A percentile compares a stretch with the other conserved stretches of the same genome.
phyloP scores from a whole-genome alignment of 2,113 vertebrate species.

The Ageneiosus marmoratus region DNA sequence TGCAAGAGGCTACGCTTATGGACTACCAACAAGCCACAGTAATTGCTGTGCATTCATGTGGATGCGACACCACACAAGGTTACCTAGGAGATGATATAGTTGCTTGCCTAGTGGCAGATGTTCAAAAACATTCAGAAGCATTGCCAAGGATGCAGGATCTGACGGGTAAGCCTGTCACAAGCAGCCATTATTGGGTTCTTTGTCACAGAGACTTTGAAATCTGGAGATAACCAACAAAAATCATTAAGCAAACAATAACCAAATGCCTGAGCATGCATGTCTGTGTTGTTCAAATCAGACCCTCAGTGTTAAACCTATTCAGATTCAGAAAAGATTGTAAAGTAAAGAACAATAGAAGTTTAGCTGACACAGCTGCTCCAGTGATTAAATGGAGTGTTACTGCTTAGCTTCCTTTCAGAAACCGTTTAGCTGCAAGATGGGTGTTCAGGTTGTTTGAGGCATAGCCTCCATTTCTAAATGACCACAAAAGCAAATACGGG shows the following conservation, averaged over 20 bases:
- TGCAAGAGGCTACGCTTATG: slow-evolving; percentile 23
- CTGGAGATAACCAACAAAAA: slow-evolving; percentile 45
- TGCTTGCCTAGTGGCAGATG: slow-evolving; percentile 42
- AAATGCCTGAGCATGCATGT: slow-evolving; percentile 19
- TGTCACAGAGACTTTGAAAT: slow-evolving; percentile 44
- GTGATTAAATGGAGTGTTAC: neutral
- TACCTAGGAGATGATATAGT: slow-evolving; percentile 49
- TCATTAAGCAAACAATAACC: slow-evolving; percentile 41
- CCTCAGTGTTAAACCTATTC: neutral
- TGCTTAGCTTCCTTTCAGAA: neutral
- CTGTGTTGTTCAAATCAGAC: neutral
- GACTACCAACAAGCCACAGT: slow-evolving; percentile 38
- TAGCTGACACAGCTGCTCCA: neutral
- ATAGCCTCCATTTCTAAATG: neutral
- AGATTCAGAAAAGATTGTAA: neutral
- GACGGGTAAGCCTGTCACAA: slow-evolving; percentile 29
- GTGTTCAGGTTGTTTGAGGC: slow-evolving; percentile 1
- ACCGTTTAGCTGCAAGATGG: neutral
- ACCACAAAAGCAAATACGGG: neutral
- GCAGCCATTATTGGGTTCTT: slow-evolving; percentile 39
- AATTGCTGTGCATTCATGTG: slow-evolving; percentile 49
- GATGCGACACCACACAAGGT: slow-evolving; percentile 29
- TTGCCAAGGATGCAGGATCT: slow-evolving; percentile 39
- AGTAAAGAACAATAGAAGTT: neutral
- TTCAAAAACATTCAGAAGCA: slow-evolving; percentile 51